phyloP scores from a whole-genome alignment of 2,113 vertebrate species.

The Piaya cayana region DNA sequence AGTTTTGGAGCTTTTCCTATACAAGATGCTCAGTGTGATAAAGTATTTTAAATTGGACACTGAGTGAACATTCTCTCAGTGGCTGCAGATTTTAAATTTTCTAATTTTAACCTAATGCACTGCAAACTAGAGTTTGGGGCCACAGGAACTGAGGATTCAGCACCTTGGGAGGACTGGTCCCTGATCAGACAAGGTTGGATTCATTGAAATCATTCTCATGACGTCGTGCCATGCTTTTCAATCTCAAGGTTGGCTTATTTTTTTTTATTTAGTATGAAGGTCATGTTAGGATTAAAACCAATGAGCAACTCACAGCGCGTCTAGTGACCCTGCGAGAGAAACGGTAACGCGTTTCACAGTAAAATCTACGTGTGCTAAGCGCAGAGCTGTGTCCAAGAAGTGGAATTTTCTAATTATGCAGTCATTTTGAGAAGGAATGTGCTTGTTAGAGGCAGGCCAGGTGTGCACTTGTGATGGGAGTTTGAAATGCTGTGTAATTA shows the following conservation, averaged over 20 bases:
- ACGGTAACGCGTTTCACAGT: background rate
- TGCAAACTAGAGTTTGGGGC: background rate
- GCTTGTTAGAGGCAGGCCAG: slow-evolving; percentile 57
- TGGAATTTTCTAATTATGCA: slow-evolving; percentile 54
- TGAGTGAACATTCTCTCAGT: background rate
- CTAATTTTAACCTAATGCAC: background rate
- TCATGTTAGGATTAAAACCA: slow-evolving; percentile 68
- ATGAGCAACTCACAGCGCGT: slow-evolving; percentile 50
- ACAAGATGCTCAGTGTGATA: background rate
- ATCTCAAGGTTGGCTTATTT: slow-evolving; percentile 26
- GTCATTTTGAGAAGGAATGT: slow-evolving; percentile 63
- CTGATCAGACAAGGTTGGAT: background rate
- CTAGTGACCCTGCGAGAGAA: slow-evolving; percentile 54
- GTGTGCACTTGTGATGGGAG: slow-evolving; percentile 61
- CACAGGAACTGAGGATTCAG: slow-evolving; percentile 39
- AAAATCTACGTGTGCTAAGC: background rate
- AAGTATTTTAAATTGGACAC: background rate
- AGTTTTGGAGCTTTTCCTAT: background rate
- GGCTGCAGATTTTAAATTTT: background rate
- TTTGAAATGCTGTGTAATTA: slow-evolving; percentile 56
- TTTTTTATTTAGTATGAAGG: slow-evolving; percentile 62
- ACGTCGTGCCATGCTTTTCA: slow-evolving; percentile 62
- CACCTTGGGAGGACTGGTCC: slow-evolving; percentile 43
- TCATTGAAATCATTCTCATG: slow-evolving; percentile 54
- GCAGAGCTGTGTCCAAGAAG: background rate